These are phyloP conservation scores for Hippocampus zosterae DNA, from an alignment of 2,113 vertebrate genomes.

Conservation along the genomic window DNA sequence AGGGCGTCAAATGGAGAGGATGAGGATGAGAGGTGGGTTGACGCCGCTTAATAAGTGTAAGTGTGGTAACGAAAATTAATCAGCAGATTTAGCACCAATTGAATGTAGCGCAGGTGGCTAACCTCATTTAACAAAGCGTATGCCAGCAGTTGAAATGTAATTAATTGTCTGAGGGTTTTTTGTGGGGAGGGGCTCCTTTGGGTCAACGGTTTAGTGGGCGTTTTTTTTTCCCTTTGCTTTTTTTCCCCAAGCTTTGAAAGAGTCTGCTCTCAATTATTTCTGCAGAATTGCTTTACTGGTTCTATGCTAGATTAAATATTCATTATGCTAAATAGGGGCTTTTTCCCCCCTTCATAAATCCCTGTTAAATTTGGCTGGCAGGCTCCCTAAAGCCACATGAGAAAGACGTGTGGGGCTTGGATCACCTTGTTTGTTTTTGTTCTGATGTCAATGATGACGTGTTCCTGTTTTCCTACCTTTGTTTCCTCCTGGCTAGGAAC, in stretches of 20 bases:
- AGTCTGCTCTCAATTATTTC: constrained; percentile 86
- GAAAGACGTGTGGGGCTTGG: constrained; percentile 70
- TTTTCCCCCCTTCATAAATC: constrained; percentile 81
- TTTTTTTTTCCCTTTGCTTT: constrained; percentile 20
- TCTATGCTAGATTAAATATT: constrained; percentile 87
- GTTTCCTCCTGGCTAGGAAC: constrained; percentile 34
- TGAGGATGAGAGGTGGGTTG: constrained; percentile 5
- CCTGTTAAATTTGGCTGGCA: constrained; percentile 79
- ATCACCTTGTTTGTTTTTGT: constrained; percentile 70
- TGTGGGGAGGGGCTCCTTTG: constrained; percentile 62
- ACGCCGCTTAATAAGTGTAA: constrained; percentile 17
- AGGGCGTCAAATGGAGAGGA: constrained; percentile 7
- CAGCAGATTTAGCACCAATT: constrained; percentile 60
- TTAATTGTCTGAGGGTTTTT: constrained; percentile 66
- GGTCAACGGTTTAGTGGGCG: constrained; percentile 76
- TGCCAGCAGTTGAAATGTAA: constrained; percentile 77
- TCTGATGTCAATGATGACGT: constrained; percentile 68
- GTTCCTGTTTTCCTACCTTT: constrained; percentile 66
- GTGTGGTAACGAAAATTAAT: constrained; percentile 48
- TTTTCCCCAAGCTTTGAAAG: constrained; percentile 64
- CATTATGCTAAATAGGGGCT: constrained; percentile 82
- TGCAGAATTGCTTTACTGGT: constrained; percentile 81
- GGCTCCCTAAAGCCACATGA: constrained; percentile 75
- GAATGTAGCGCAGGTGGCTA: constrained; percentile 64
- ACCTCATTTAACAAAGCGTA: constrained; percentile 70